phyloP scores from a whole-genome alignment of 2,797 vertebrate species.

The Lagocephalus sceleratus region DNA sequence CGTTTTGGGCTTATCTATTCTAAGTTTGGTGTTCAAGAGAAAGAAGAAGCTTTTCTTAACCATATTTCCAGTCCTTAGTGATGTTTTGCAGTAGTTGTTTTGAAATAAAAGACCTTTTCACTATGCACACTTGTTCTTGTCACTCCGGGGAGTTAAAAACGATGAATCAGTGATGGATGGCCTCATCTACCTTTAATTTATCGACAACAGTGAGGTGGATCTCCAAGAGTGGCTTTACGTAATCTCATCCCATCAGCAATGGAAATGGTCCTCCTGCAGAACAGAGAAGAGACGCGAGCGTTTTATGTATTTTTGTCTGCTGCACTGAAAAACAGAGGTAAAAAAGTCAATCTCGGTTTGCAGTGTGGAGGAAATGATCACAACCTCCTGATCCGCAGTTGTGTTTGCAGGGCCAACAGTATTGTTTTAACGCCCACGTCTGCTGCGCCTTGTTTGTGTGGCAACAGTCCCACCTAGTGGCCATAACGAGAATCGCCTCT shows the following conservation, averaged over 20 bases:
- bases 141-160: constrained; percentile 5
- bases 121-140: constrained; percentile 11
- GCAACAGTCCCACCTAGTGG: constrained; percentile 63
- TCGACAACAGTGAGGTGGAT: constrained; percentile 38
- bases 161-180: constrained; percentile 44
- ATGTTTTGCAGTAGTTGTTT: too few species aligned
- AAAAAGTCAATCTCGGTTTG: constrained; percentile 25
- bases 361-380: constrained; percentile 25
- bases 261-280: constrained; percentile 45
- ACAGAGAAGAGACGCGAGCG: constrained; percentile 37
- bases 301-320: constrained; percentile 30
- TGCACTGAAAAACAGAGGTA: constrained; percentile 18
- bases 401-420: too few species aligned
- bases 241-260: constrained; percentile 52
- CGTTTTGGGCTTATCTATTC: neutral
- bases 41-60: too few species aligned
- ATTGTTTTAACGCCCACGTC: neutral
- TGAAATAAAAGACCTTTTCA: neutral
- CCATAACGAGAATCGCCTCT: neutral
- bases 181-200: constrained; percentile 42
- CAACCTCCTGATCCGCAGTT: neutral
- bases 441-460: constrained; percentile 9
- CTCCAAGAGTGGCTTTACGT: constrained; percentile 42
- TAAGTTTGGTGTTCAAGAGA: too few species aligned
- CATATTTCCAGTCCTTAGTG: too few species aligned